Evolutionary conservation across 1,140 invertebrate genomes (phyloP).

Genomic region (Plutomurus gul): DNA sequence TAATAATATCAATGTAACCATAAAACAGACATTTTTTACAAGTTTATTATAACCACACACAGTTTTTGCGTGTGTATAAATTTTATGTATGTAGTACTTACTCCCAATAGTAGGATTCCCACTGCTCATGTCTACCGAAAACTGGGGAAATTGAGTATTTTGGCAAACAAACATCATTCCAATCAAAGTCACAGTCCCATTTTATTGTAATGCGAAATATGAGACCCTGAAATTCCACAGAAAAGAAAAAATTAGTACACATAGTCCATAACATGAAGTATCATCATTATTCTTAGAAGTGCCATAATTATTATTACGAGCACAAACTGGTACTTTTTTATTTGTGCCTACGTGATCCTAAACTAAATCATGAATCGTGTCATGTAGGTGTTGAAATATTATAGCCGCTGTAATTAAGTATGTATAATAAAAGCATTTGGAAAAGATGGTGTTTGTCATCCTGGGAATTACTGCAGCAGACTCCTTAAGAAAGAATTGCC

Average conservation of each 20-base stretch:
- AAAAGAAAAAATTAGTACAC: background rate
- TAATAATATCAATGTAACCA: background rate
- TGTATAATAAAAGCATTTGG: no score
- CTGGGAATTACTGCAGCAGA: no score
- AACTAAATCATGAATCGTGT: no score
- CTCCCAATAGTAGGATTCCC: conserved; percentile 45
- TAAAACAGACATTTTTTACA: background rate
- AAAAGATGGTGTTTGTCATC: no score
- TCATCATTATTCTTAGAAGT: no score
- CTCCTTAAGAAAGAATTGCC: no score
- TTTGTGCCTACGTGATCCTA: no score
- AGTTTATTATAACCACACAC: background rate
- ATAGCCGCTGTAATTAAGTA: no score
- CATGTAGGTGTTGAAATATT: no score
- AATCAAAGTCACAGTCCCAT: conserved; percentile 45
- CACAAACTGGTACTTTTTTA: no score
- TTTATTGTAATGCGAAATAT: conserved; percentile 41
- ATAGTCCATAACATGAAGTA: no score
- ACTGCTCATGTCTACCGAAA: conserved; percentile 31
- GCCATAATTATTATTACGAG: no score
- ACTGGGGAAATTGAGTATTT: conserved; percentile 38
- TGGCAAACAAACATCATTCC: conserved; percentile 33
- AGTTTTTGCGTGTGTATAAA: background rate
- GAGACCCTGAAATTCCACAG: conserved; percentile 26
- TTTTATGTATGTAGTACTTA: background rate